Evolutionary conservation across 1,140 invertebrate genomes (phyloP), one percentile per base, ranked within the genome.

Genomic region (Brachionus rotundiformis): DNA sequence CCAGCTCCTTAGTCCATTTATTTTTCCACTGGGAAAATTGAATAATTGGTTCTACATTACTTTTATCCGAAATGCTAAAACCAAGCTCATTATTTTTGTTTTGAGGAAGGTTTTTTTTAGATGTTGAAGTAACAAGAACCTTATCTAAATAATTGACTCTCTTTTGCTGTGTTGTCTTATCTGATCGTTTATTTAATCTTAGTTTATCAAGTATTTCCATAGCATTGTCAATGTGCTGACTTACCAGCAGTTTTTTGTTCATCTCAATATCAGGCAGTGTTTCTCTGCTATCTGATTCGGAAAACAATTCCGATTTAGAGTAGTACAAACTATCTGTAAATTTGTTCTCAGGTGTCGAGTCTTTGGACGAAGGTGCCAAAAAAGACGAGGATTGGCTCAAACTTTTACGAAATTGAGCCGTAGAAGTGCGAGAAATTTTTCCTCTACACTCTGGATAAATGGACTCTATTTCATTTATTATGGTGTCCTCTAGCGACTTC

Each of bases 401-500:
- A 63, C 25, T 47, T 77, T 77, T 77, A 6, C 44, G 39, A 33
- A 33, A 77, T 19, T 47, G 73, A 77, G 73, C 73, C 8, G 73
- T 77, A 7, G 44, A 54, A 31, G 73, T 77, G n/a, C 73, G 36
- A 29, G 73, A 44, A 6, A 77, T 29, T 25, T 47, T 77, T 7
- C 49, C 49, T 59, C 16, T 49, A 59, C 25, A 77, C 23, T 59
- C 49, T 8, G 73, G 73, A 49, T 54, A 77, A 7, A 19, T 77
- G 19, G 23, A 5, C 33, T 77, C 73, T 49, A 77, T 49, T 33
- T 77, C 73, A 59, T 59, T 47, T 10, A 77, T 33, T 16, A 77
- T 77, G 6, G 73, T 77, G 16, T 77, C 73, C 33, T 77, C 73
- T 13, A 77, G 19, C 1, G 73, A 54, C 29, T 77, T 77, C 49